phyloP scores from a whole-genome alignment of 2,113 vertebrate species.

The Ginglymostoma cirratum region DNA sequence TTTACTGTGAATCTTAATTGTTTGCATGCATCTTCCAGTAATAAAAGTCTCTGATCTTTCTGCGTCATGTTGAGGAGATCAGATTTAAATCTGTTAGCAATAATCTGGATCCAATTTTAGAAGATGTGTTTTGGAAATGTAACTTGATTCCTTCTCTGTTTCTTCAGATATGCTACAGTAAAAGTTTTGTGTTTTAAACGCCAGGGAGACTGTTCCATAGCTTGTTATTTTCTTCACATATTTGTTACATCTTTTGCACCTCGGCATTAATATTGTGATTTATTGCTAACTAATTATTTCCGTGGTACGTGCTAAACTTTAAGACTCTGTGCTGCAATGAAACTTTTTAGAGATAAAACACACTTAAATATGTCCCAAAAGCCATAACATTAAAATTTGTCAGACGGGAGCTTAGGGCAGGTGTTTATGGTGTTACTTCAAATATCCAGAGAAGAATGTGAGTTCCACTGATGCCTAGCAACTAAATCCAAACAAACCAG shows the following conservation, averaged over 20 bases:
- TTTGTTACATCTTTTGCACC: not conserved
- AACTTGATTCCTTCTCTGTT: slow-evolving; percentile 31
- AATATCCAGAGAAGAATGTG: not conserved
- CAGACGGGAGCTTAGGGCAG: not conserved
- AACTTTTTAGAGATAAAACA: not conserved
- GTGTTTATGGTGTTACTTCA: not conserved
- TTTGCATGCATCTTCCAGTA: slow-evolving; percentile 38
- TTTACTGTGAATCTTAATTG: slow-evolving; percentile 38
- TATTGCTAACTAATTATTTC: not conserved
- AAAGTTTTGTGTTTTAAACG: slow-evolving; percentile 6
- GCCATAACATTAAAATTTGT: not conserved
- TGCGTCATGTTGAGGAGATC: slow-evolving; percentile 33
- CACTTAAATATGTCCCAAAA: not conserved
- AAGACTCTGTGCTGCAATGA: not conserved
- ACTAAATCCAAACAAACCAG: not conserved
- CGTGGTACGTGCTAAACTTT: not conserved
- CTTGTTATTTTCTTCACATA: not conserved
- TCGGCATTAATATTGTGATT: slow-evolving; percentile 9
- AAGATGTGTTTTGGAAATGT: slow-evolving; percentile 37
- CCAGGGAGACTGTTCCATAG: not conserved
- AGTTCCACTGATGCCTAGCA: not conserved
- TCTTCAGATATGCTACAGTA: slow-evolving; percentile 22
- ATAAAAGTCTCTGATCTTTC: slow-evolving; percentile 36
- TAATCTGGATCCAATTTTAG: slow-evolving; percentile 38
- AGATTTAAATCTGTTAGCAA: slow-evolving; percentile 36